Evolutionary conservation across 2,113 vertebrate species (phyloP).

Genomic region (Ammospiza caudacuta): DNA sequence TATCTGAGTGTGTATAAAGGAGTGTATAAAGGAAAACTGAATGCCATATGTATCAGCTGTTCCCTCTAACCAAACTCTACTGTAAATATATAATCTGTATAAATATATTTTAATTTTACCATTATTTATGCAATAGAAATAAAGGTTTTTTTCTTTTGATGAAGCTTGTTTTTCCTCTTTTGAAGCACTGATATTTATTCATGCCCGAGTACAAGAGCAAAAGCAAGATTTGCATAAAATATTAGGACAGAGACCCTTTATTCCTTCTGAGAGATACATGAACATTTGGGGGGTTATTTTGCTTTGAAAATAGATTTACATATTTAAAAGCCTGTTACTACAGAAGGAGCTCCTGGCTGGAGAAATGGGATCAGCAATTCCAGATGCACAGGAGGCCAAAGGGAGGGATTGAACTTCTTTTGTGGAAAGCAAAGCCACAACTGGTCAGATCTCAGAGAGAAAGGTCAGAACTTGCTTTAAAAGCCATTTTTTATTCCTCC

Average conservation of each 20-base stretch:
- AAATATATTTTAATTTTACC: conserved; percentile 86
- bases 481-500: neutral
- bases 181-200: conserved; percentile 8
- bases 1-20: conserved; percentile 84
- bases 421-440: neutral
- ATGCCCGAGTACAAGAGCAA: neutral
- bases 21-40: conserved; percentile 77
- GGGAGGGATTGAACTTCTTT: neutral
- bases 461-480: neutral
- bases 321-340: conserved; percentile 33
- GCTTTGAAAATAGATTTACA: conserved; percentile 56
- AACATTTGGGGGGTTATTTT: neutral
- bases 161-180: conserved; percentile 21
- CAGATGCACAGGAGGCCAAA: neutral
- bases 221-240: conserved; percentile 21
- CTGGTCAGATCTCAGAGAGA: neutral
- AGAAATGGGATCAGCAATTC: neutral
- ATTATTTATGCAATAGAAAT: conserved; percentile 96
- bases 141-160: conserved; percentile 83
- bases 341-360: neutral
- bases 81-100: conserved; percentile 96
- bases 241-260: neutral
- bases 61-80: conserved; percentile 81
- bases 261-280: neutral
- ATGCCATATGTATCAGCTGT: conserved; percentile 81